These are phyloP conservation scores for Hypothenemus hampei DNA, from an alignment of 1,140 invertebrate species.

Conservation along the genomic window DNA sequence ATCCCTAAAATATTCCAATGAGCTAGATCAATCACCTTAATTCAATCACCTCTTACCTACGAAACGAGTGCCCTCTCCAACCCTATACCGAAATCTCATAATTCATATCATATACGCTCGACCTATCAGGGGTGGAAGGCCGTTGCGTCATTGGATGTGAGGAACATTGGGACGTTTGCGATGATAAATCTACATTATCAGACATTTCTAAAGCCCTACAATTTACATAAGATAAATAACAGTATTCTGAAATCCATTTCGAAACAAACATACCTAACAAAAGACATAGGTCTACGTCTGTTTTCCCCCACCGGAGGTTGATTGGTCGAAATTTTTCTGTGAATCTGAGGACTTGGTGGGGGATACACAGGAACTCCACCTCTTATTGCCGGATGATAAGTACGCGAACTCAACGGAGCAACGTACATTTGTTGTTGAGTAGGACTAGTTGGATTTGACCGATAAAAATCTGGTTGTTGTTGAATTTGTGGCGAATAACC, in stretches of 20 bases:
- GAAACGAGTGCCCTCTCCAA: conserved; percentile 45
- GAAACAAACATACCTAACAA: conserved; percentile 67
- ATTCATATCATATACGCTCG: conserved; percentile 91
- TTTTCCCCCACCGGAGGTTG: conserved; percentile 41
- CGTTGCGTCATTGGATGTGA: conserved; percentile 36
- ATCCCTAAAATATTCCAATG: conserved; percentile 10
- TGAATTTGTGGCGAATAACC: conserved; percentile 40
- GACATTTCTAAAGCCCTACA: conserved; percentile 79
- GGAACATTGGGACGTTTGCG: conserved; percentile 31
- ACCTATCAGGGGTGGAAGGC: conserved; percentile 70
- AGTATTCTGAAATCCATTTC: no score
- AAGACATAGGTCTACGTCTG: conserved; percentile 77
- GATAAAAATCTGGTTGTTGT: conserved; percentile 40
- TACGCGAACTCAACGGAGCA: conserved; percentile 25
- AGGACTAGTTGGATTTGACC: conserved; percentile 73
- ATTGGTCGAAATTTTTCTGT: conserved; percentile 43
- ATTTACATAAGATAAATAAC: no score
- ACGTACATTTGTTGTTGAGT: conserved; percentile 55
- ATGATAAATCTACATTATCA: conserved; percentile 70
- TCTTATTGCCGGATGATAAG: conserved; percentile 57
- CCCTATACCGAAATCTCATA: conserved; percentile 89
- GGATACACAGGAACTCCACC: conserved; percentile 66
- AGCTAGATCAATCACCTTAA: no score
- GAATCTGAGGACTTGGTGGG: conserved; percentile 61
- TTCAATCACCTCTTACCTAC: conserved; percentile 42